A percentile compares a stretch with the other conserved stretches of the same genome.
Conservation (phyloP, 2,888 invertebrate species). For the Apamea anceps region DNA sequence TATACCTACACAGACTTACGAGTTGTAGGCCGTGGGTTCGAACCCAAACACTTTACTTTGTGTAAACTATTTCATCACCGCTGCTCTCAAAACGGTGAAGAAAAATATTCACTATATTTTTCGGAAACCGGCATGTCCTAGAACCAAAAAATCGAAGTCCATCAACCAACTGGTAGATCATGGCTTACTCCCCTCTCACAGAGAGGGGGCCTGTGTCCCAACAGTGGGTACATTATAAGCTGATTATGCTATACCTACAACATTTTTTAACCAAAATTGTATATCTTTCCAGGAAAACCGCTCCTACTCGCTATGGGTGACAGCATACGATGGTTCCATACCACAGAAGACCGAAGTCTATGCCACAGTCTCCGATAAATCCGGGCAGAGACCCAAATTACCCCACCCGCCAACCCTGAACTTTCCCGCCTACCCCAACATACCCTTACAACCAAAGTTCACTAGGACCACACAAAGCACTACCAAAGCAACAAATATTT, state of each 20-base stretch:
- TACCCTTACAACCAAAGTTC: slow-evolving; percentile 72
- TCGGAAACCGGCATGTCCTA: neutral
- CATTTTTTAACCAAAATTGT: neutral
- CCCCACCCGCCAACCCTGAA: slow-evolving; percentile 79
- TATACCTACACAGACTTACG: neutral
- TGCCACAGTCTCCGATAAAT: slow-evolving; percentile 82
- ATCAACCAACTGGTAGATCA: too few relatives aligned
- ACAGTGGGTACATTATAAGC: neutral
- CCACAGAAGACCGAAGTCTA: slow-evolving; percentile 85
- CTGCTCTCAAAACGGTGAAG: neutral
- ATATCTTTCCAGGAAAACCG: slow-evolving; percentile 82
- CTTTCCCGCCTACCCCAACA: slow-evolving; percentile 71
- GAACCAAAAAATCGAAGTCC: neutral
- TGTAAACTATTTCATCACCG: neutral
- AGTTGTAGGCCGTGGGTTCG: neutral
- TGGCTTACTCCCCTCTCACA: neutral
- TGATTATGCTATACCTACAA: neutral
- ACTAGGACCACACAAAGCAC: slow-evolving; percentile 74
- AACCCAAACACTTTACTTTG: neutral
- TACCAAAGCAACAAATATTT: slow-evolving; percentile 79
- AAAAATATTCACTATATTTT: neutral
- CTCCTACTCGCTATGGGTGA: slow-evolving; percentile 86
- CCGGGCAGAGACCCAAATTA: slow-evolving; percentile 77
- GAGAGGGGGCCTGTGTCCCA: too few relatives aligned
- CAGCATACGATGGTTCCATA: slow-evolving; percentile 83